Percentiles rank a stretch among this genome's conserved stretches.
These are phyloP conservation scores for Anguilla obscura DNA, from an alignment of 2,797 vertebrate species.

Conservation along the genomic window DNA sequence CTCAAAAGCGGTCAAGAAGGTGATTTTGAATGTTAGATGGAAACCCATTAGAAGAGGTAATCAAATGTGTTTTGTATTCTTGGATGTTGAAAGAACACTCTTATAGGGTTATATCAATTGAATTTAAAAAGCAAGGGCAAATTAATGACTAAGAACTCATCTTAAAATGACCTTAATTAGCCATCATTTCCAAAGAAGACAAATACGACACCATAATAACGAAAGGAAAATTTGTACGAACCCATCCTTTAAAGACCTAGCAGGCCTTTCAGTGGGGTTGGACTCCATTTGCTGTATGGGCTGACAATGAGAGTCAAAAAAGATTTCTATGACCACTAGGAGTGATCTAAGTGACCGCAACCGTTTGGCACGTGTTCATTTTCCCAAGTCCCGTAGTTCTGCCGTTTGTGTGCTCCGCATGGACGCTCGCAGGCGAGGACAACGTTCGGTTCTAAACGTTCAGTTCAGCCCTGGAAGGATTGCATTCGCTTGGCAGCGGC, in stretches of 20 bases:
- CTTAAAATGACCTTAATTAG: conserved; percentile 69
- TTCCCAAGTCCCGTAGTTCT: neutral
- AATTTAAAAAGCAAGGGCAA: conserved; percentile 76
- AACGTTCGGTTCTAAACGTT: neutral
- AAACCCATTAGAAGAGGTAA: conserved; percentile 79
- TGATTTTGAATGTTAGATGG: conserved; percentile 59
- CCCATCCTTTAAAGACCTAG: conserved; percentile 63
- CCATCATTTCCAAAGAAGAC: conserved; percentile 67
- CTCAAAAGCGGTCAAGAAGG: conserved; percentile 70
- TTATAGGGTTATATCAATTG: conserved; percentile 77
- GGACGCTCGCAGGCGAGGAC: neutral
- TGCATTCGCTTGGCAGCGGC: neutral
- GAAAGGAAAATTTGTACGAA: conserved; percentile 54
- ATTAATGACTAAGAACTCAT: conserved; percentile 73
- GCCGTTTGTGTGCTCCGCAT: neutral
- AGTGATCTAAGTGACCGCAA: conserved; percentile 59
- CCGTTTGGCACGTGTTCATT: conserved; percentile 55
- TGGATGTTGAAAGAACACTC: conserved; percentile 74
- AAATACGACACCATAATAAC: conserved; percentile 70
- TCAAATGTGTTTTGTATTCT: conserved; percentile 74
- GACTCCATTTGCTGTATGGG: conserved; percentile 55
- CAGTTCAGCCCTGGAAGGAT: neutral
- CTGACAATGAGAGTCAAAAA: conserved; percentile 64
- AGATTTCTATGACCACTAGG: conserved; percentile 58
- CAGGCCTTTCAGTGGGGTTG: conserved; percentile 68